These are phyloP conservation scores for Coelopa pilipes DNA, from an alignment of 2,888 invertebrate species.

Conservation along the genomic window DNA sequence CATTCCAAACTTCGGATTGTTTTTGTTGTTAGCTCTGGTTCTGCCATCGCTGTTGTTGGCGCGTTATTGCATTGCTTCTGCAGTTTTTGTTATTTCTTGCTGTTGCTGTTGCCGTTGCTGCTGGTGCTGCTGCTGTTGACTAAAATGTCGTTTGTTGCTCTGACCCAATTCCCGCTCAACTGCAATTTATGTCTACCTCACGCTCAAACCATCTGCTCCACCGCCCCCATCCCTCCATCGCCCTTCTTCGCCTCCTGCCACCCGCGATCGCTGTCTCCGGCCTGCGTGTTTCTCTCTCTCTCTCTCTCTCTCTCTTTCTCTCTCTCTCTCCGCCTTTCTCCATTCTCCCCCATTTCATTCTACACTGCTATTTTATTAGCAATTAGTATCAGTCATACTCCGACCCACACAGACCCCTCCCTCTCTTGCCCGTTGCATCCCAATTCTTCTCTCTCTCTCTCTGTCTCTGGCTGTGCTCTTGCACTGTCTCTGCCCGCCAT, in stretches of 20 bases:
- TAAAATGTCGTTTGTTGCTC: slow-evolving; percentile 12
- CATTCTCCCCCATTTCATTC: slow-evolving; percentile 12
- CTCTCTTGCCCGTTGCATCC: slow-evolving; percentile 16
- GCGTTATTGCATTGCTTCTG: not conserved
- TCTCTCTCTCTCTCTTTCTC: too few relatives aligned
- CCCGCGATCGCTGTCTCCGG: not conserved
- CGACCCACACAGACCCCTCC: not conserved
- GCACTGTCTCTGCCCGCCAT: slow-evolving; percentile 7
- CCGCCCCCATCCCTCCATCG: not conserved
- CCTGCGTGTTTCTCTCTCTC: slow-evolving; percentile 6
- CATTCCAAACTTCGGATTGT: slow-evolving; percentile 17
- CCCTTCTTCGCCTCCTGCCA: not conserved
- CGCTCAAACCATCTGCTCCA: not conserved
- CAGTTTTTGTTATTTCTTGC: not conserved
- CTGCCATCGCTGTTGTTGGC: not conserved
- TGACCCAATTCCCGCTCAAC: slow-evolving; percentile 29
- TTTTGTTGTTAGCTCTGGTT: not conserved
- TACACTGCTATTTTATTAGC: slow-evolving; percentile 23
- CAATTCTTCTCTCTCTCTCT: not conserved
- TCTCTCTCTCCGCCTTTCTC: slow-evolving; percentile 12
- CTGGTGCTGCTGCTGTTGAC: slow-evolving; percentile 9
- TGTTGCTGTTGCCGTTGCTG: slow-evolving; percentile 11
- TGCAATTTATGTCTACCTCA: slow-evolving; percentile 23
- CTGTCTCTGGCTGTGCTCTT: not conserved
- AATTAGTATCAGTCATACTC: slow-evolving; percentile 23